Evolutionary conservation across 2,797 vertebrate species (phyloP).

Genomic region (Sorex maritimensis): DNA sequence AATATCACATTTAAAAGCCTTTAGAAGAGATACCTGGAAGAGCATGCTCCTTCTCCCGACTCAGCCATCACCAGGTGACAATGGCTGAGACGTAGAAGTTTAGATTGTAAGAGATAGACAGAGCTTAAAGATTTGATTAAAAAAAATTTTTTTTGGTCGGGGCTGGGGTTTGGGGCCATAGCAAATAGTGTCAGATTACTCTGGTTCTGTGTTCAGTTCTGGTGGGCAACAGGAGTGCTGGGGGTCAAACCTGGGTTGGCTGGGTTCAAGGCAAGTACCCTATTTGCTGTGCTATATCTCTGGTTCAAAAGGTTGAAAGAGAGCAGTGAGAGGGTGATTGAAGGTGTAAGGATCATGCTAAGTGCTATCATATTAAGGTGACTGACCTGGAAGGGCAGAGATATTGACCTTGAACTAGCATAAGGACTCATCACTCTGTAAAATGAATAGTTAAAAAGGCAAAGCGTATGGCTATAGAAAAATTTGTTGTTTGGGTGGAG

Average conservation of each 20-base stretch:
- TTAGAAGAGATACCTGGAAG: slow-evolving; percentile 48
- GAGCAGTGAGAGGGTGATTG: not conserved
- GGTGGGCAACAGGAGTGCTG: too few species aligned
- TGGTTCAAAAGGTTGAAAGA: too few species aligned
- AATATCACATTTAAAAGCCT: slow-evolving; percentile 55
- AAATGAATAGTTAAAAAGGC: not conserved
- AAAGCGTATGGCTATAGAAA: not conserved
- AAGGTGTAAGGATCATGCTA: not conserved
- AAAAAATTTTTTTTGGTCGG: too few species aligned
- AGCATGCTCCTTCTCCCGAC: slow-evolving; percentile 38
- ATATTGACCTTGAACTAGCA: not conserved
- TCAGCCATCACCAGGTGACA: slow-evolving; percentile 32
- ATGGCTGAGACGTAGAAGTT: not conserved
- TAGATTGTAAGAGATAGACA: too few species aligned
- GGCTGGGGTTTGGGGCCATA: too few species aligned
- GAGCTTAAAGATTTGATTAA: not conserved
- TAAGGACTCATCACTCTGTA: not conserved
- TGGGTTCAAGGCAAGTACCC: too few species aligned
- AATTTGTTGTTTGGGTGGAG: not conserved
- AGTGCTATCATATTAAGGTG: not conserved
- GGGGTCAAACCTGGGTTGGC: too few species aligned
- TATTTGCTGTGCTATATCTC: too few species aligned
- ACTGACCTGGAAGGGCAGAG: not conserved
- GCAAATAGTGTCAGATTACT: too few species aligned
- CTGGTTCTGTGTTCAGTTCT: too few species aligned